Evolutionary conservation across 1,140 invertebrate genomes (phyloP).

Genomic region (Drosophila malerkotliana): DNA sequence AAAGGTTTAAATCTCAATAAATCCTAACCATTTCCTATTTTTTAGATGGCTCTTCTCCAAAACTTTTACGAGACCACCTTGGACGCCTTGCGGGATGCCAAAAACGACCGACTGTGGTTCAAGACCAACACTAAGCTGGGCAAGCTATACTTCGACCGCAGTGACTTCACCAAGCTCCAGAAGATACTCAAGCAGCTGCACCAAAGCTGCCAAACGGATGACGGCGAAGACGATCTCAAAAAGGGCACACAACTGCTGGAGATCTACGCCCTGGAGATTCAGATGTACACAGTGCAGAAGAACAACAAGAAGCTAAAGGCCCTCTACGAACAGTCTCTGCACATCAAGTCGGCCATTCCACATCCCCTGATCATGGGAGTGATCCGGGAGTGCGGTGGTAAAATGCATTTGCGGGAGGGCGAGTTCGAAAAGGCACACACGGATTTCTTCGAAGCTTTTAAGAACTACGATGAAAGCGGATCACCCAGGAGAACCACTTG

Average conservation of each 20-base stretch:
- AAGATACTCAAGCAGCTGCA: conserved; percentile 99
- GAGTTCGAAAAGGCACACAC: conserved; percentile 99
- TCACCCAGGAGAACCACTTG: conserved; percentile 98
- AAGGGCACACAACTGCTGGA: conserved; percentile 99
- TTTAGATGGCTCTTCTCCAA: conserved; percentile 98
- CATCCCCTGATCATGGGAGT: conserved; percentile 99
- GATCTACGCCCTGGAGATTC: conserved; percentile 99
- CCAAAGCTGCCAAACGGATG: conserved; percentile 98
- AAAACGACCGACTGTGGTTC: conserved; percentile 99
- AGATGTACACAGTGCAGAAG: conserved; percentile 99
- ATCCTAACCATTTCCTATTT: neutral
- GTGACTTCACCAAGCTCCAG: conserved; percentile 96
- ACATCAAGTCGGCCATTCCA: conserved; percentile 99
- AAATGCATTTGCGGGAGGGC: conserved; percentile 99
- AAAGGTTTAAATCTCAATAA: neutral
- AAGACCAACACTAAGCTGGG: conserved; percentile 99
- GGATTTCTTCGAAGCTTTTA: conserved; percentile 99
- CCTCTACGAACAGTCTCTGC: conserved; percentile 98
- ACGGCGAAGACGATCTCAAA: conserved; percentile 99
- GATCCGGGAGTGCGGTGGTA: conserved; percentile 99
- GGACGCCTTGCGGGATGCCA: conserved; percentile 98
- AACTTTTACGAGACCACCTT: conserved; percentile 99
- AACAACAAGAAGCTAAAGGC: conserved; percentile 99
- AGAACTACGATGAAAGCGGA: conserved; percentile 99
- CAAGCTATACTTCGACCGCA: conserved; percentile 98